Conservation (phyloP, 1,140 invertebrate species). For the Lysiphlebus fabarum region DNA sequence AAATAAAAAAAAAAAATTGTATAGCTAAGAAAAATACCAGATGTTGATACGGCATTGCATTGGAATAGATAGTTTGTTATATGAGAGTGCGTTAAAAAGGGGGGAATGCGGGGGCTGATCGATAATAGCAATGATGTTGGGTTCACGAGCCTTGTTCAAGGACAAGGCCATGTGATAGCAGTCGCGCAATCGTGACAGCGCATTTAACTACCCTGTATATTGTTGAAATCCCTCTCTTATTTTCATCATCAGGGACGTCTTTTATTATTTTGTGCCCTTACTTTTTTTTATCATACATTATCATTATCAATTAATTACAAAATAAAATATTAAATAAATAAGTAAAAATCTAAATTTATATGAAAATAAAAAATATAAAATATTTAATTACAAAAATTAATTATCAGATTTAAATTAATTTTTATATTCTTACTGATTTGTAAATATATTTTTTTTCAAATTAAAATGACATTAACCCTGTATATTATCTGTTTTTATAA, state of each 20-base stretch:
- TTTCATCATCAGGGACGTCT: slow-evolving; percentile 29
- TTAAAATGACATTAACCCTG: too few relatives aligned
- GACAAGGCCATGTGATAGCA: slow-evolving; percentile 58
- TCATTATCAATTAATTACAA: too few relatives aligned
- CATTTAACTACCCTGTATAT: slow-evolving; percentile 42
- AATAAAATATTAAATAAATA: too few relatives aligned
- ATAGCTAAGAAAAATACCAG: slow-evolving; percentile 11
- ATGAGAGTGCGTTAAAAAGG: slow-evolving; percentile 49
- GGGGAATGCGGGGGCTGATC: slow-evolving; percentile 53
- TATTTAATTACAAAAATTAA: too few relatives aligned
- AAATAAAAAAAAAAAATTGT: slow-evolving; percentile 1
- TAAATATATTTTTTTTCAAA: too few relatives aligned
- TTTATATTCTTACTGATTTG: too few relatives aligned
- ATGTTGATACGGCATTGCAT: slow-evolving; percentile 46
- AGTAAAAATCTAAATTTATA: too few relatives aligned
- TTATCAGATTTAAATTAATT: too few relatives aligned
- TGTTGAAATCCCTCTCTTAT: slow-evolving; percentile 36
- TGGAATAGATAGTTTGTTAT: slow-evolving; percentile 48
- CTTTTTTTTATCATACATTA: too few relatives aligned
- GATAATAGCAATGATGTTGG: slow-evolving; percentile 51
- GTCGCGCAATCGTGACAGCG: slow-evolving; percentile 50
- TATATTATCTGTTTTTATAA: too few relatives aligned
- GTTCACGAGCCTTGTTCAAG: slow-evolving; percentile 58
- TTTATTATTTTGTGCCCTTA: too few relatives aligned
- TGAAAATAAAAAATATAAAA: too few relatives aligned